These are phyloP conservation scores for Hermatobates lingyangjiaoensis DNA, from an alignment of 1,140 invertebrate species.

Conservation along the genomic window DNA sequence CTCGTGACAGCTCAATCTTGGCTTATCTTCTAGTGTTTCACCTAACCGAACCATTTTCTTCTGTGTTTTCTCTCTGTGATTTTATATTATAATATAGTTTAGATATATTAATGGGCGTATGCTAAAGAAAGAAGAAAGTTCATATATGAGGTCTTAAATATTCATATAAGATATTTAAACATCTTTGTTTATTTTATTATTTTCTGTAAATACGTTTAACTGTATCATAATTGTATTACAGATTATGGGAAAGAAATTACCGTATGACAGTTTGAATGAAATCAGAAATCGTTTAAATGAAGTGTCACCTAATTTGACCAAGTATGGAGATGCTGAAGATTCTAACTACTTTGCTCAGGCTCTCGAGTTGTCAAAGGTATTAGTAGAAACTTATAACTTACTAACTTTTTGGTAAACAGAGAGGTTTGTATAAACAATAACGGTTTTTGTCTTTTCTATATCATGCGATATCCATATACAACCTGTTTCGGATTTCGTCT, in stretches of 20 bases:
- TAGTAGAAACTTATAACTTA: too few species aligned
- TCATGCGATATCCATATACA: too few species aligned
- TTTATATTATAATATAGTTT: too few species aligned
- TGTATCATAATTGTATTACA: slow-evolving; percentile 27
- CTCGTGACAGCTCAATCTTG: too few species aligned
- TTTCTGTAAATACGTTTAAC: neutral
- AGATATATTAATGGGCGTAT: too few species aligned
- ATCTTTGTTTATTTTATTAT: neutral
- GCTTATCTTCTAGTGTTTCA: too few species aligned
- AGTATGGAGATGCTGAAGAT: slow-evolving; percentile 64
- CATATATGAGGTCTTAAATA: neutral
- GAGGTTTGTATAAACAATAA: too few species aligned
- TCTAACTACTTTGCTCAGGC: slow-evolving; percentile 68
- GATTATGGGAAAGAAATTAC: slow-evolving; percentile 60
- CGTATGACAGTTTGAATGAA: slow-evolving; percentile 77
- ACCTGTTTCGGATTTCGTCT: too few species aligned
- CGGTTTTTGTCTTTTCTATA: slow-evolving; percentile 5
- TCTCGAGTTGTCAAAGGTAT: slow-evolving; percentile 42
- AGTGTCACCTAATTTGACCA: slow-evolving; percentile 71
- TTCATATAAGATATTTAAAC: neutral
- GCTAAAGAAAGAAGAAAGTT: neutral
- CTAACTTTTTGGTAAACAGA: too few species aligned
- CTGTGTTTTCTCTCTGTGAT: too few species aligned
- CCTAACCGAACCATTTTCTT: too few species aligned
- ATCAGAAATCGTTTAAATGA: slow-evolving; percentile 64